Evolutionary conservation across 1,140 invertebrate species (phyloP).

Genomic region (Coboldia fuscipes): DNA sequence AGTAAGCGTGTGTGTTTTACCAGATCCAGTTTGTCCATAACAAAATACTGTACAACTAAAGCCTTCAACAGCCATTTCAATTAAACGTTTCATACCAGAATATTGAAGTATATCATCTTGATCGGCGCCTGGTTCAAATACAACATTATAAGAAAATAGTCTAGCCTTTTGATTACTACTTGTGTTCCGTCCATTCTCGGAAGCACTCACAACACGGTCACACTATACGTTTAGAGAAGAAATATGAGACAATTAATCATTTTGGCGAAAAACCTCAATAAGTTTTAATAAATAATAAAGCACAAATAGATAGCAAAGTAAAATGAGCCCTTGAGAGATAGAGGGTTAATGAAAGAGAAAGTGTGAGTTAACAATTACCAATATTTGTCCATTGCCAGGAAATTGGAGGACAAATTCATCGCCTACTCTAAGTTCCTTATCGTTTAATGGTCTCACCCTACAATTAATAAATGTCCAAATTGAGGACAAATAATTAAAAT

Average conservation of each 20-base stretch:
- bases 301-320: no score
- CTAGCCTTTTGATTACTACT: slow-evolving; percentile 41
- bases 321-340: no score
- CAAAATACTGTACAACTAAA: slow-evolving; percentile 88
- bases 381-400: slow-evolving; percentile 55
- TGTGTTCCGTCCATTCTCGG: no score
- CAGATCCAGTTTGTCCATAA: slow-evolving; percentile 93
- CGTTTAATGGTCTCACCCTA: slow-evolving; percentile 47
- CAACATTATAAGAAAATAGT: slow-evolving; percentile 67
- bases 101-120: slow-evolving; percentile 64
- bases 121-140: slow-evolving; percentile 69
- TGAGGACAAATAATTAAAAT: not conserved
- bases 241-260: not conserved
- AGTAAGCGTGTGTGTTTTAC: slow-evolving; percentile 88
- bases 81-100: slow-evolving; percentile 61
- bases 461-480: slow-evolving; percentile 6
- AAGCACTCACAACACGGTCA: slow-evolving; percentile 23
- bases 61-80: slow-evolving; percentile 82
- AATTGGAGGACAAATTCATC: slow-evolving; percentile 44
- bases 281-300: no score
- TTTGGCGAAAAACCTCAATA: no score
- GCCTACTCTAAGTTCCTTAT: slow-evolving; percentile 36
- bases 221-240: not conserved
- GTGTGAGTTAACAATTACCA: no score
- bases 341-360: no score